phyloP scores from a whole-genome alignment of 2,797 vertebrate species.

The Tiaroga cobitis region DNA sequence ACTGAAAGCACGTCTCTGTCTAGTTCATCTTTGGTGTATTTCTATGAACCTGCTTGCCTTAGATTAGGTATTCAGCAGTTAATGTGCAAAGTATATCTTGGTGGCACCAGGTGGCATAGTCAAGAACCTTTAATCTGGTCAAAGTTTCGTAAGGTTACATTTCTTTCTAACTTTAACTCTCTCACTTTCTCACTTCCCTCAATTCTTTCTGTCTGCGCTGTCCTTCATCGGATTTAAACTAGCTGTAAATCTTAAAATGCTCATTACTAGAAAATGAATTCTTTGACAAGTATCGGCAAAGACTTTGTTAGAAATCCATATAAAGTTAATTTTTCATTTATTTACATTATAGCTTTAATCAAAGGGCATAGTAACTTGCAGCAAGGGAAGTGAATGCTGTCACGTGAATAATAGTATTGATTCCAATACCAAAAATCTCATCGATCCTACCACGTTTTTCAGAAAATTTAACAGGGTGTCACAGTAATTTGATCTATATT shows the following conservation, averaged over 20 bases:
- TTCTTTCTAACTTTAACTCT: constrained; percentile 6
- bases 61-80: too few species aligned
- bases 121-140: too few species aligned
- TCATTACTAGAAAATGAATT: not conserved
- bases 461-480: not conserved
- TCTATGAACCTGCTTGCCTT: too few species aligned
- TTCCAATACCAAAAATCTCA: constrained; percentile 7
- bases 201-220: not conserved
- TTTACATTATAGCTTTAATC: not conserved
- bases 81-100: too few species aligned
- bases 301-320: not conserved
- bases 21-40: too few species aligned
- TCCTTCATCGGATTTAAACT: not conserved
- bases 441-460: not conserved
- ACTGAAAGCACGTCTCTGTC: too few species aligned
- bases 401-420: constrained; percentile 17
- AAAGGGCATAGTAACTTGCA: constrained; percentile 20
- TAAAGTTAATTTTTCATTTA: not conserved
- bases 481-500: not conserved
- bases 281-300: constrained; percentile 6
- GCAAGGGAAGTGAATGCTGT: not conserved
- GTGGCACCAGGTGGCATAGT: too few species aligned
- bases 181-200: not conserved
- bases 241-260: not conserved
- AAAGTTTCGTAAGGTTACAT: too few species aligned